Base-by-base conservation (phyloP, 2,113 vertebrate genomes). In the Periophthalmus modestus region DNA sequence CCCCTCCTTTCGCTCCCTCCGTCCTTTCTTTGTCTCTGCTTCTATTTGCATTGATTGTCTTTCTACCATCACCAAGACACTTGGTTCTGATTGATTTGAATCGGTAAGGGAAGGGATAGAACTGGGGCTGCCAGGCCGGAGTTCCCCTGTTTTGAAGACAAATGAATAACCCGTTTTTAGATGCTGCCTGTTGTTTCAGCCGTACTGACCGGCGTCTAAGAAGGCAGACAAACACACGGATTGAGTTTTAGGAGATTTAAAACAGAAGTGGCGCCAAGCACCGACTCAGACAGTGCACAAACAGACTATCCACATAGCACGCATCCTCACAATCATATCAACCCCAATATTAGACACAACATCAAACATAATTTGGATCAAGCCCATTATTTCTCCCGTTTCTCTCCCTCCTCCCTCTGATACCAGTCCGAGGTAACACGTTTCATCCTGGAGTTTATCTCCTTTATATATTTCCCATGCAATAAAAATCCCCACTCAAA, bases 11-110 rank as follows among this genome's bases (percentile, higher is more conserved):
- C 79, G 58, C 78, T 84, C 83, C 77, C 67, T 75, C 77, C 78
- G 75, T 61, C 57, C 70, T 71, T 78, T 54, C 85, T 88, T 84
- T 86, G 78, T 89, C 88, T 91, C 84, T 89, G 83, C 86, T 90
- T 87, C 87, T 89, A 91, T 90, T 91, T 92, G 92, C 93, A 94
- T 92, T 94, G 94, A 95, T 95, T 95, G 94, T 94, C 94, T 93
- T n/a, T 93, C 92, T 91, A 94, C 91, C 90, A 94, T 93, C 93
- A 94, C 93, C 94, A 95, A 94, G 94, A 94, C 94, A 94, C 94
- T 93, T 94, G 92, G 88, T 92, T 94, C 89, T 91, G 92, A 94
- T 94, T 94, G 92, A 94, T 93, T 91, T n/a, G n/a, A 87, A 90
- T 90, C 83, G 89, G 85, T 87, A 87, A 85, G 80, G 85, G 90